phyloP scores from a whole-genome alignment of 2,888 invertebrate genomes.

The Hololepta plana region DNA sequence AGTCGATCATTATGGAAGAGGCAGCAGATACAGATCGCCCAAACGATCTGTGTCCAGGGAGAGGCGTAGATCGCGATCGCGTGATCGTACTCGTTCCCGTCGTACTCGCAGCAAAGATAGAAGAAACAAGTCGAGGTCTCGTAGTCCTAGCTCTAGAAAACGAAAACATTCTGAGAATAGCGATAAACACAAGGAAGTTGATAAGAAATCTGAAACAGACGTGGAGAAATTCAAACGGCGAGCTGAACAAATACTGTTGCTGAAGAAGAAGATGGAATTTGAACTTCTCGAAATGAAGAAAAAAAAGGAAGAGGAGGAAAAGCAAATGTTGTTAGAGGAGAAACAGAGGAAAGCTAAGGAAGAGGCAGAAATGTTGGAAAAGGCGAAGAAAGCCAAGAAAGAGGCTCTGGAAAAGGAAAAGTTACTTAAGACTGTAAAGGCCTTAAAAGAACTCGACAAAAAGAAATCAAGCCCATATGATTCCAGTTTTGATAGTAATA shows the following conservation, averaged over 20 bases:
- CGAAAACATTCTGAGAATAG: slow-evolving; percentile 2
- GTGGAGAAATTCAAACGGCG: slow-evolving; percentile 21
- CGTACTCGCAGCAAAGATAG: no score
- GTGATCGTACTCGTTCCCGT: no score
- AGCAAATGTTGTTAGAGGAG: slow-evolving; percentile 18
- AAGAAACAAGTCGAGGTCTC: no score
- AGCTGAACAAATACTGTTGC: slow-evolving; percentile 30
- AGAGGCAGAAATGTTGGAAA: slow-evolving; percentile 27
- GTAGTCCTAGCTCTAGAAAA: slow-evolving; percentile 2
- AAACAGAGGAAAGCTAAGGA: slow-evolving; percentile 27
- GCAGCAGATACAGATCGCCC: no score
- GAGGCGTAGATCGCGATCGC: no score
- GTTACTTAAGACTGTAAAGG: slow-evolving; percentile 25
- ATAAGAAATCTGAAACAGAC: slow-evolving; percentile 16
- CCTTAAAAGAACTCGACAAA: slow-evolving; percentile 22
- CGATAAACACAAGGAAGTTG: slow-evolving; percentile 10
- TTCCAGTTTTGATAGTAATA: slow-evolving; percentile 14
- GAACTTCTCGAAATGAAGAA: slow-evolving; percentile 37
- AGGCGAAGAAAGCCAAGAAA: slow-evolving; percentile 24
- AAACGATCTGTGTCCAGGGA: no score
- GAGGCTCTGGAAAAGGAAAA: slow-evolving; percentile 27
- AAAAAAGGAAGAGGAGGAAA: slow-evolving; percentile 30
- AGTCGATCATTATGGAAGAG: no score
- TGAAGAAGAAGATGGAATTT: slow-evolving; percentile 41
- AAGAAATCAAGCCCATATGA: slow-evolving; percentile 15